Percentiles rank a stretch among this genome's conserved stretches.
Evolutionary conservation across 1,140 invertebrate genomes (phyloP).

Genomic region (Carposina sasakii): DNA sequence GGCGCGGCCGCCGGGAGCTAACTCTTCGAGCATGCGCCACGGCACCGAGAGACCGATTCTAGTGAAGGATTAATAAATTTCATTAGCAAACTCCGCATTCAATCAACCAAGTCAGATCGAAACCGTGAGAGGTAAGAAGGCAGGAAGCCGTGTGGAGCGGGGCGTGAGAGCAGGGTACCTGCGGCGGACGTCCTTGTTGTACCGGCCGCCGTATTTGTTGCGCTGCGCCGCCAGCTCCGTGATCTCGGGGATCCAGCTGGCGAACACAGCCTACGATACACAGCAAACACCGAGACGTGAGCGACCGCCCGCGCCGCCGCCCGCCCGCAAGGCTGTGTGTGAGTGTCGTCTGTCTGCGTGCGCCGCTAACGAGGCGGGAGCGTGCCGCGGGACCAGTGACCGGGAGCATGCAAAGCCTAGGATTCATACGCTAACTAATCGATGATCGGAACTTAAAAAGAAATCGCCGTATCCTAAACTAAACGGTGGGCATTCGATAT

Average conservation of each 20-base stretch:
- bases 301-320: slow-evolving; percentile 35
- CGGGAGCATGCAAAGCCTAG: slow-evolving; percentile 68
- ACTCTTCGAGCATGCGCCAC: slow-evolving; percentile 74
- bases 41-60: slow-evolving; percentile 75
- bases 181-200: slow-evolving; percentile 98
- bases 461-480: slow-evolving; percentile 63
- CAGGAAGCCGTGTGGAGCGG: slow-evolving; percentile 67
- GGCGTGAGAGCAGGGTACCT: slow-evolving; percentile 83
- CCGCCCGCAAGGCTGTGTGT: slow-evolving; percentile 66
- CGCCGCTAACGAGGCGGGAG: slow-evolving; percentile 54
- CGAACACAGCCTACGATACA: slow-evolving; percentile 94
- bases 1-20: slow-evolving; percentile 70
- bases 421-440: slow-evolving; percentile 66
- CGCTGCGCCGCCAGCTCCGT: slow-evolving; percentile 97
- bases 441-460: slow-evolving; percentile 69
- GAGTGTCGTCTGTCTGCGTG: slow-evolving; percentile 69
- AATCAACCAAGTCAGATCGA: slow-evolving; percentile 70
- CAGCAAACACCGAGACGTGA: slow-evolving; percentile 58
- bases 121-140: slow-evolving; percentile 66
- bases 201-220: slow-evolving; percentile 98
- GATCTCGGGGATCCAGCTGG: slow-evolving; percentile 99
- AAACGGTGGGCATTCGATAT: slow-evolving; percentile 62
- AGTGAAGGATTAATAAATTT: slow-evolving; percentile 74
- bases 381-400: slow-evolving; percentile 63
- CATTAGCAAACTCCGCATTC: slow-evolving; percentile 75